These are phyloP conservation scores for Amphimedon queenslandica DNA, from an alignment of 37 sponge, comb jelly and placozoan genomes.

Conservation along the genomic window DNA sequence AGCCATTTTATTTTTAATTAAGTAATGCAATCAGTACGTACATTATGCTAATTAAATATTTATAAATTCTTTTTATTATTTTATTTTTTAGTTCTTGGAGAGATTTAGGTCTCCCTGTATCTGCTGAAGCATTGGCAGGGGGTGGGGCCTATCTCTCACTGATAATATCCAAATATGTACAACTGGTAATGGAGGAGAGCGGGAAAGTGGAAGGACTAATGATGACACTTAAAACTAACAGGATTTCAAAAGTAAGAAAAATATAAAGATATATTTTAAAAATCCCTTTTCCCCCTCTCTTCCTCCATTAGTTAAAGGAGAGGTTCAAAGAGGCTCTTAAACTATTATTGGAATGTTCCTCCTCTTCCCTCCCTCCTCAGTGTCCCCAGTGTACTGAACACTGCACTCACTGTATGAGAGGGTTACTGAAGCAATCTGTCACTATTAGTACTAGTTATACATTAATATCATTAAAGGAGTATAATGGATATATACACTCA, in stretches of 20 bases:
- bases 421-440: background rate
- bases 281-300: background rate
- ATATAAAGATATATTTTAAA: no score
- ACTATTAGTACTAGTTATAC: constrained; percentile 2
- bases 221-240: background rate
- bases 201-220: background rate
- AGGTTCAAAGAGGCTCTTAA: constrained; percentile 30
- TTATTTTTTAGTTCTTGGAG: constrained; percentile 4
- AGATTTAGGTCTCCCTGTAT: background rate
- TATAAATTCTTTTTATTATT: background rate
- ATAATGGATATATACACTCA: constrained; percentile 30
- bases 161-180: background rate
- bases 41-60: no score
- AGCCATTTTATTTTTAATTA: no score
- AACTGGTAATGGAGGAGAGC: background rate
- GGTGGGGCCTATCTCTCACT: background rate
- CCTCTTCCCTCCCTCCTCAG: background rate
- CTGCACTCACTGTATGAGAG: background rate
- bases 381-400: background rate
- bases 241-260: background rate
- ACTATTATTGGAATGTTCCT: constrained; percentile 9
- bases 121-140: background rate
- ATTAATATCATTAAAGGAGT: constrained; percentile 28
- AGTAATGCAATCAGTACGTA: no score
- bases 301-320: constrained; percentile 25